These are phyloP conservation scores for Apogon hyalosoma DNA, from an alignment of 2,797 vertebrate species.

Conservation along the genomic window DNA sequence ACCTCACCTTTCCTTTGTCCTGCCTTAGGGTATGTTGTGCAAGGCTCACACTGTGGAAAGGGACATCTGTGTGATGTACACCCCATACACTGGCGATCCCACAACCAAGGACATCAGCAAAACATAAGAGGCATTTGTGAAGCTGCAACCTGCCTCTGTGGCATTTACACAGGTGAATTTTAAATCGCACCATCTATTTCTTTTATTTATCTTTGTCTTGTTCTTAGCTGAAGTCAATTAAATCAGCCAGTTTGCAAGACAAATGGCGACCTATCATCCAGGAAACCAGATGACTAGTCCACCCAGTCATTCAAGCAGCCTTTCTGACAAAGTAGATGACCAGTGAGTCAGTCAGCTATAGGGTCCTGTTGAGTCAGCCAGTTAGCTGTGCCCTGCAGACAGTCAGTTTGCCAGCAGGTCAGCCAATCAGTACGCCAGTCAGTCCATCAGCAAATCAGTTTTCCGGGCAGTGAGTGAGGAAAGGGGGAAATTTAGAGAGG, in stretches of 20 bases:
- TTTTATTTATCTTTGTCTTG: too few relatives aligned
- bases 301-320: background rate
- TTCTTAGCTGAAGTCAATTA: background rate
- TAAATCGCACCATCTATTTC: conserved; percentile 6
- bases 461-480: conserved; percentile 17
- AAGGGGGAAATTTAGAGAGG: conserved; percentile 4
- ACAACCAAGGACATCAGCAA: conserved; percentile 66
- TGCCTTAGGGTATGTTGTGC: conserved; percentile 79
- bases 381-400: conserved; percentile 10
- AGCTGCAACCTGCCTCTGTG: conserved; percentile 74
- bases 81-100: conserved; percentile 68
- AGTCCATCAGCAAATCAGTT: conserved; percentile 25
- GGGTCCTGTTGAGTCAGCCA: conserved; percentile 5
- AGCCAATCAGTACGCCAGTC: conserved; percentile 18
- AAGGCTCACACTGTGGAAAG: conserved; percentile 71
- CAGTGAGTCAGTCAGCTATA: background rate
- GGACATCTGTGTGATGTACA: conserved; percentile 81
- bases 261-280: background rate
- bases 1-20: conserved; percentile 1
- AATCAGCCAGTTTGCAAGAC: background rate
- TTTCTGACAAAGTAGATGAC: background rate
- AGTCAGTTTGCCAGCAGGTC: conserved; percentile 13
- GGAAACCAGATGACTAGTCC: background rate
- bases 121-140: conserved; percentile 74
- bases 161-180: conserved; percentile 79